Evolutionary conservation across 2,113 vertebrate genomes (phyloP).

Genomic region (Phaethornis superciliosus): DNA sequence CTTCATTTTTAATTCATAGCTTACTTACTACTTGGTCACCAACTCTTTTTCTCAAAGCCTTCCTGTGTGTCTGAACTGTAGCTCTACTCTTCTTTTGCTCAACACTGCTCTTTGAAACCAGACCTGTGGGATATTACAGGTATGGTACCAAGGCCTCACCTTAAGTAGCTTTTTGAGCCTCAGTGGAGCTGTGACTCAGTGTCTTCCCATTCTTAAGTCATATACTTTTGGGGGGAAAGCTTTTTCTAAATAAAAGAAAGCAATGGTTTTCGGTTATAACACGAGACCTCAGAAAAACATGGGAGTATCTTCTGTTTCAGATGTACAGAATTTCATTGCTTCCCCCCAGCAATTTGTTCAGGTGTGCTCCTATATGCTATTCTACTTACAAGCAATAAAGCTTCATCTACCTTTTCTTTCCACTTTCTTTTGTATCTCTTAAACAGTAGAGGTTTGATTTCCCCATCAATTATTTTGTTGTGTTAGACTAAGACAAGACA

Average conservation of each 20-base stretch:
- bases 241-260: not conserved
- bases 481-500: slow-evolving; percentile 1
- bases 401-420: not conserved
- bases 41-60: not conserved
- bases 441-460: not conserved
- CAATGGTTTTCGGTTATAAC: not conserved
- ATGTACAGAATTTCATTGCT: not conserved
- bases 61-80: not conserved
- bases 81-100: not conserved
- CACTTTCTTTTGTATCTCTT: not conserved
- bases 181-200: not conserved
- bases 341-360: not conserved
- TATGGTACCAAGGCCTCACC: not conserved
- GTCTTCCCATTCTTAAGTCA: not conserved
- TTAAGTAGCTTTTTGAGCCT: not conserved
- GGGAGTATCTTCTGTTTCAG: not conserved
- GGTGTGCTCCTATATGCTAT: not conserved
- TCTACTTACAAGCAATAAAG: not conserved
- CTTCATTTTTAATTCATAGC: not conserved
- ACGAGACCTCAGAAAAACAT: not conserved
- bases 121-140: not conserved
- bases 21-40: not conserved
- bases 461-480: not conserved
- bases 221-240: not conserved
- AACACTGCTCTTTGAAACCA: not conserved